Evolutionary conservation across 2,113 vertebrate species (phyloP), one percentile per base, ranked within the genome.

Genomic region (Chunga burmeisteri): DNA sequence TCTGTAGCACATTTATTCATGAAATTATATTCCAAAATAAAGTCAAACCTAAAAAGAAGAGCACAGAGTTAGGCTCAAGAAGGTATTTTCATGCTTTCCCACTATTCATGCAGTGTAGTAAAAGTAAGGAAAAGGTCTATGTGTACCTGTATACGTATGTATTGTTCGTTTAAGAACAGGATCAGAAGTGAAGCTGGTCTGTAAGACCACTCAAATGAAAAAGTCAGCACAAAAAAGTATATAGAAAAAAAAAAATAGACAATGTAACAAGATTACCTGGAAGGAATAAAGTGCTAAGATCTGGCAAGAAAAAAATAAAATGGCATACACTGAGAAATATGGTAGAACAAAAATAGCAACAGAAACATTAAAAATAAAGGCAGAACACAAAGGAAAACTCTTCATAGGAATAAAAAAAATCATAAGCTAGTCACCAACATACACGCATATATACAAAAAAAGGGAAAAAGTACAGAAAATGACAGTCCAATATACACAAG

Each of bases 401-500:
- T 49, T 58, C n/a, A 32, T 12, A 55, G 7, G 34, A 72, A 91
- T 81, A 18, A 90, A 73, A 80, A 84, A 56, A 75, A 80, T n/a
- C 46, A 66, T 63, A 86, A 81, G 34, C 34, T 50, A 49, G 50
- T 91, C 55, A 86, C 32, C 38, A 70, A 55, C 29, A 66, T 16
- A 50, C 13, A 91, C 20, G 67, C 3, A 23, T 23, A 40, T 16
- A 80, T 27, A 92, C 10, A 86, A 79, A 81, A 4, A 46, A 88
- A 79, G 9, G 5, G 12, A 3, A 44, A 88, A 61, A 83, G 9
- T 34, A 88, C 30, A 88, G 29, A 88, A 90, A 93, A 90, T 84
- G 65, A 94, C 80, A 94, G 75, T 17, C 46, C 59, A 84, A 81
- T 95, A 86, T 53, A 92, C 29, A 84, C 59, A 91, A 65, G n/a